Conservation (phyloP, 2,797 vertebrate species). For the Sebastes wilsoni region DNA sequence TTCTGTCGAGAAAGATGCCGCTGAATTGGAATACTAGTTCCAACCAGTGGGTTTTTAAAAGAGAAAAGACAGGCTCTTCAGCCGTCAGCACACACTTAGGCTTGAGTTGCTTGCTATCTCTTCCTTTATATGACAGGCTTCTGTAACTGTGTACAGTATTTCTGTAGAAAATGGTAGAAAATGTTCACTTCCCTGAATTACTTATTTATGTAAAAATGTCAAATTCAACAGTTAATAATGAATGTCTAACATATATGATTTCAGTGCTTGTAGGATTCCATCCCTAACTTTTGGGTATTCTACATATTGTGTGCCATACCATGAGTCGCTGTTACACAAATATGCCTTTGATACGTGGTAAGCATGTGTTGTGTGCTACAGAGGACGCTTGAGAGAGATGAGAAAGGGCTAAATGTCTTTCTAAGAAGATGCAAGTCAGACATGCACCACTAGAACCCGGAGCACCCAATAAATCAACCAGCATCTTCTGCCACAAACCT, state of each 20-base stretch:
- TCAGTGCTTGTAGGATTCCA: neutral
- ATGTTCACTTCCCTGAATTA: constrained; percentile 37
- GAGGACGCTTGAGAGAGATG: constrained; percentile 32
- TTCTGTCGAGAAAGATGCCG: constrained; percentile 74
- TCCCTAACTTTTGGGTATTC: neutral
- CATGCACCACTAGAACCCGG: constrained; percentile 70
- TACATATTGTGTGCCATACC: neutral
- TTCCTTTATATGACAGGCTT: constrained; percentile 34
- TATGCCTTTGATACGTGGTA: neutral
- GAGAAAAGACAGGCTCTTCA: constrained; percentile 42
- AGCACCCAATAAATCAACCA: constrained; percentile 80
- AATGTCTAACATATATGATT: constrained; percentile 7
- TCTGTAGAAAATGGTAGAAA: constrained; percentile 22
- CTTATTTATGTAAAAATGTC: constrained; percentile 32
- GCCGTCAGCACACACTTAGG: constrained; percentile 8
- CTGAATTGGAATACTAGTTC: constrained; percentile 53
- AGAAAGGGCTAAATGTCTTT: constrained; percentile 55
- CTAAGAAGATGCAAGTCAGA: constrained; percentile 68
- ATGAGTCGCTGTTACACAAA: neutral
- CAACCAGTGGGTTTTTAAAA: constrained; percentile 40
- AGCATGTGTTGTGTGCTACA: neutral
- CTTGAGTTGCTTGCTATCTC: constrained; percentile 27
- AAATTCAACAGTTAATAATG: constrained; percentile 29
- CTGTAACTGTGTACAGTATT: constrained; percentile 5
- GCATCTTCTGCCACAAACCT: constrained; percentile 74